phyloP scores from a whole-genome alignment of 2,888 invertebrate genomes.

The Heteropelma amictum region DNA sequence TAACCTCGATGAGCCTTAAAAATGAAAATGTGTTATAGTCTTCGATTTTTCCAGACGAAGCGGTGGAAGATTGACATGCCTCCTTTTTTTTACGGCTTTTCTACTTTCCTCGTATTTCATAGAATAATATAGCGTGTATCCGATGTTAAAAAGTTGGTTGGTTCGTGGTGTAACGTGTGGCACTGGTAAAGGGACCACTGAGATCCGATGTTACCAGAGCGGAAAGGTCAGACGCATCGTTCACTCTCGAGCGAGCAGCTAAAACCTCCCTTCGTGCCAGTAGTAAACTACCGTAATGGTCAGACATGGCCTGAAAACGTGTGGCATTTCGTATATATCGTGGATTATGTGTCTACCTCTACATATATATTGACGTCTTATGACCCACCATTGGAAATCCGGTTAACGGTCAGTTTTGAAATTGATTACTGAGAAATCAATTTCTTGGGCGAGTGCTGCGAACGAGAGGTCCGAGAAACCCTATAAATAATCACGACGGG shows the following conservation, averaged over 20 bases:
- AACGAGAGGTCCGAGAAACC: background rate
- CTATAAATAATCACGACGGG: constrained; percentile 1
- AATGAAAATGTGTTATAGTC: too few relatives aligned
- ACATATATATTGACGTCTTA: background rate
- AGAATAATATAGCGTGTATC: constrained; percentile 3
- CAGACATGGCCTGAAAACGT: constrained; percentile 25
- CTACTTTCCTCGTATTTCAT: background rate
- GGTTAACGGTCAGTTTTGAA: constrained; percentile 24
- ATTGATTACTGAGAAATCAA: constrained; percentile 31
- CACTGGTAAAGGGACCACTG: constrained; percentile 3
- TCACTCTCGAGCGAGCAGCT: constrained; percentile 43
- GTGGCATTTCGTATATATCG: background rate
- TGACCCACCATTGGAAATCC: constrained; percentile 14
- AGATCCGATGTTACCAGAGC: constrained; percentile 44
- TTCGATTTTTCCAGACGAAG: too few relatives aligned
- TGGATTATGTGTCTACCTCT: too few relatives aligned
- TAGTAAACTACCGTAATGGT: constrained; percentile 41
- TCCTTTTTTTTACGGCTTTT: background rate
- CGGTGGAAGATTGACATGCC: constrained; percentile 25
- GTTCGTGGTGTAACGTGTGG: constrained; percentile 4
- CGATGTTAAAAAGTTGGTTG: constrained; percentile 21
- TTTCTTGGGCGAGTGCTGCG: constrained; percentile 11
- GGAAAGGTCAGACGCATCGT: constrained; percentile 56
- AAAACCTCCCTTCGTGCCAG: constrained; percentile 10
- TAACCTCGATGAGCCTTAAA: too few relatives aligned